Conservation (phyloP, 2,888 invertebrate genomes). For the Scrobipalpa costella region DNA sequence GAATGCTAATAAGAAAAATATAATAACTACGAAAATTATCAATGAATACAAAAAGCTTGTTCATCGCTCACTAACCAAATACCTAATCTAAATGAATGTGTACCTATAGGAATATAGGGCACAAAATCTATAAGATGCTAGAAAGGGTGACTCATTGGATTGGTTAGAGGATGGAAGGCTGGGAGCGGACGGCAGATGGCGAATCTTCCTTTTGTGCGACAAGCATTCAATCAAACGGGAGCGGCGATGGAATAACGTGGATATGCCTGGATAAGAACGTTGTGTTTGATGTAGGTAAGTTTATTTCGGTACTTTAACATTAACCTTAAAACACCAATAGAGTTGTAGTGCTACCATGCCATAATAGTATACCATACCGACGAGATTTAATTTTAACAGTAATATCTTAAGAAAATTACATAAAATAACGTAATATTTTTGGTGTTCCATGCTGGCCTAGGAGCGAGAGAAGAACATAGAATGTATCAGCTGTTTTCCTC, state of each 20-base stretch:
- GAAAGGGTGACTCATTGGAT: slow-evolving; percentile 13
- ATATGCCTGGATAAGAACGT: slow-evolving; percentile 37
- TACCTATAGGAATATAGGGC: slow-evolving; percentile 7
- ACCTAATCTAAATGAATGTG: not conserved
- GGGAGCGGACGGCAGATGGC: slow-evolving; percentile 64
- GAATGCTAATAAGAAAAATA: too few relatives aligned
- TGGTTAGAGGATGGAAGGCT: not conserved
- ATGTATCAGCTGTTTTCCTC: too few relatives aligned
- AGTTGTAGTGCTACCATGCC: too few relatives aligned
- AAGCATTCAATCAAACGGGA: slow-evolving; percentile 67
- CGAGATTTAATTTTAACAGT: not conserved
- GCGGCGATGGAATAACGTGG: slow-evolving; percentile 45
- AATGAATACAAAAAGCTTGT: too few relatives aligned
- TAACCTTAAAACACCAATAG: not conserved
- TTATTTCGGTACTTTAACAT: too few relatives aligned
- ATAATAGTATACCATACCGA: too few relatives aligned
- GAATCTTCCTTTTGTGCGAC: slow-evolving; percentile 72
- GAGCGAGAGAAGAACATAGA: too few relatives aligned
- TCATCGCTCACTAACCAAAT: not conserved
- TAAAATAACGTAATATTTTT: not conserved
- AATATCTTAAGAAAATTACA: not conserved
- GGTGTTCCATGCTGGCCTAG: too few relatives aligned
- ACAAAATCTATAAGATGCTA: slow-evolving; percentile 14
- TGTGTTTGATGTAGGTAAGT: not conserved
- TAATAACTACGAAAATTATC: too few relatives aligned